A percentile compares a stretch with the other conserved stretches of the same genome.
Evolutionary conservation across 2,888 invertebrate species (phyloP).

Genomic region (Diaprepes abbreviatus): DNA sequence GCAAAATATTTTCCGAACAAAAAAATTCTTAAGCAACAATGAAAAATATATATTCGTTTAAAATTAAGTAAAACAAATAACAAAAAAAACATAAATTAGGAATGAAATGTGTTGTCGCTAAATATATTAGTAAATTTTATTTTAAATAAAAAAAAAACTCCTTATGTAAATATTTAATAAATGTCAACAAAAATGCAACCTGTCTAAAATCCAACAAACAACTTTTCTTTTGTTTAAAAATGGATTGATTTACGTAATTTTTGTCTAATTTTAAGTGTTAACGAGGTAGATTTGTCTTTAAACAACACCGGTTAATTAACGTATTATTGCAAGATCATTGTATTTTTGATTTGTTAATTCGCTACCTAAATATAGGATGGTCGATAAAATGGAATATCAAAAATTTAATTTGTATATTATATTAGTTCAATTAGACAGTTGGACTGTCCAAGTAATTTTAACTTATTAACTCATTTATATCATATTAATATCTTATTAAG

Average conservation of each 20-base stretch:
- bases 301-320: slow-evolving; percentile 1
- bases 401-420: neutral
- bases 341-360: neutral
- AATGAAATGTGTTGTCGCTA: too few relatives aligned
- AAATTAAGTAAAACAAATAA: too few relatives aligned
- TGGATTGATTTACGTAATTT: neutral
- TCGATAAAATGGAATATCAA: neutral
- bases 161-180: too few relatives aligned
- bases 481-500: neutral
- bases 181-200: too few relatives aligned
- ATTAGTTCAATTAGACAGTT: slow-evolving; percentile 13
- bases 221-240: too few relatives aligned
- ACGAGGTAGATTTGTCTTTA: neutral
- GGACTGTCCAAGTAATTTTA: slow-evolving; percentile 9
- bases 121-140: too few relatives aligned
- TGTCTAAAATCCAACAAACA: too few relatives aligned
- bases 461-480: slow-evolving; percentile 8
- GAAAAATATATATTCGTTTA: too few relatives aligned
- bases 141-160: too few relatives aligned
- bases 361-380: neutral
- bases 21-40: too few relatives aligned
- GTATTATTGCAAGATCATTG: neutral
- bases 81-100: too few relatives aligned
- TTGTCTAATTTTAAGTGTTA: neutral
- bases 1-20: too few relatives aligned